Base-by-base conservation (phyloP, 2,888 invertebrate genomes). In the Chrysina gloriosa region DNA sequence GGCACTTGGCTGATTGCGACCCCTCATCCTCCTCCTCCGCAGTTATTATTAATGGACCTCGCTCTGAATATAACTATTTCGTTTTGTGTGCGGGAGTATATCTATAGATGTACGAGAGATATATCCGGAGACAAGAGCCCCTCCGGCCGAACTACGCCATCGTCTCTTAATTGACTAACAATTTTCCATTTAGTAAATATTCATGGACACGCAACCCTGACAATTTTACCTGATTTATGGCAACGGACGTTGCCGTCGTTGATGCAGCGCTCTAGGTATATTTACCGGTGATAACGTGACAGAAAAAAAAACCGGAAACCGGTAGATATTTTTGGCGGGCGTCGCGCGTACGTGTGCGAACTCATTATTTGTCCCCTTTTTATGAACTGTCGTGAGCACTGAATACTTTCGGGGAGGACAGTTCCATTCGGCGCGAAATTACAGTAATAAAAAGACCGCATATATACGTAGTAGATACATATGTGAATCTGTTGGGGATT, bases 371-470 rank as follows among this genome's bases (percentile, higher is more conserved):
- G 56, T 56, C 56, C 39, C 31, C 52, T 65, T 65, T 65, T 65
- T 65, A 65, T 65, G 65, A 54, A 65, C 65, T 56, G 65, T 65
- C 65, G 65, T 45, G 56, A 54, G 65, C 52, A 52, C 56, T 50
- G 50, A 54, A 48, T 42, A 34, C 50, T 50, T 65, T 65, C 65
- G 65, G n/a, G n/a, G n/a, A 65, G 65, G 65, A 65, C 54, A 65
- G 65, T 65, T 65, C 23, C 54, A 65, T 65, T 64, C 36, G 34
- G 54, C 29, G 50, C 61, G 56, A 72, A 77, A 77, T 76, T 74
- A 74, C 72, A 58, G 71, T 75, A 76, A 75, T 77, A 77, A 78
- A 78, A 75, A 72, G 71, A 73, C 73, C 72, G 71, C 76, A 73
- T 73, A 71, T 72, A 34, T 11, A 27, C 25, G 71, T 72, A 74